These are phyloP conservation scores for Brachionus sp. DNA, from an alignment of 1,140 invertebrate genomes.

Conservation along the genomic window DNA sequence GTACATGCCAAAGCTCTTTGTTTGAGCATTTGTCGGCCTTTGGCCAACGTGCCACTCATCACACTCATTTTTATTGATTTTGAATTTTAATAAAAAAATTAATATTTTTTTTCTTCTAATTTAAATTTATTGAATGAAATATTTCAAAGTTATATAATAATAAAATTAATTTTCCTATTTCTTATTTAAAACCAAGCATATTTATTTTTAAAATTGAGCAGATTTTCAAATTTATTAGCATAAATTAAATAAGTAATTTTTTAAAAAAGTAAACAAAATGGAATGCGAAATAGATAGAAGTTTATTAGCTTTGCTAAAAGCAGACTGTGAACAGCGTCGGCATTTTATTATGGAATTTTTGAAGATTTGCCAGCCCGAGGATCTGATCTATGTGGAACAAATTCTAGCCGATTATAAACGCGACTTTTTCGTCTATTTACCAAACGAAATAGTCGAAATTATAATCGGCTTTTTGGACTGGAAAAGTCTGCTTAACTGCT, in stretches of 20 bases:
- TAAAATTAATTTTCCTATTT: background rate
- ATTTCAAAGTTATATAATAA: slow-evolving; percentile 5
- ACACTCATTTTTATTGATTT: background rate
- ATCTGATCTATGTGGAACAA: background rate
- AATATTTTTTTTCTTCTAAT: background rate
- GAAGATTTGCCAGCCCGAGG: background rate
- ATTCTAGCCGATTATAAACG: background rate
- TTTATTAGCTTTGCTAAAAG: background rate
- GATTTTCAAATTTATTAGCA: slow-evolving; percentile 1
- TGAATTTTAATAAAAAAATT: background rate
- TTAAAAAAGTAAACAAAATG: background rate
- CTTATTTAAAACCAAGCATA: background rate
- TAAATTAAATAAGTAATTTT: background rate
- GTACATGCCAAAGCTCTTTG: background rate
- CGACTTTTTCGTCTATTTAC: slow-evolving; percentile 14
- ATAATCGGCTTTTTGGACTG: background rate
- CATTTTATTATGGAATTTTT: slow-evolving; percentile 23
- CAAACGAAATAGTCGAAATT: slow-evolving; percentile 16
- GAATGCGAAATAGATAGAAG: background rate
- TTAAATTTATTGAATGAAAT: background rate
- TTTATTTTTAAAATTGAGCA: background rate
- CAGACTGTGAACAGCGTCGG: background rate
- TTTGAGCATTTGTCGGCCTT: background rate
- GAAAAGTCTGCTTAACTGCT: slow-evolving; percentile 22
- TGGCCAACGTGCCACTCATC: slow-evolving; percentile 1